Evolutionary conservation across 2,888 invertebrate species (phyloP), one percentile per base, ranked within the genome.

Genomic region (Phasia obesa): DNA sequence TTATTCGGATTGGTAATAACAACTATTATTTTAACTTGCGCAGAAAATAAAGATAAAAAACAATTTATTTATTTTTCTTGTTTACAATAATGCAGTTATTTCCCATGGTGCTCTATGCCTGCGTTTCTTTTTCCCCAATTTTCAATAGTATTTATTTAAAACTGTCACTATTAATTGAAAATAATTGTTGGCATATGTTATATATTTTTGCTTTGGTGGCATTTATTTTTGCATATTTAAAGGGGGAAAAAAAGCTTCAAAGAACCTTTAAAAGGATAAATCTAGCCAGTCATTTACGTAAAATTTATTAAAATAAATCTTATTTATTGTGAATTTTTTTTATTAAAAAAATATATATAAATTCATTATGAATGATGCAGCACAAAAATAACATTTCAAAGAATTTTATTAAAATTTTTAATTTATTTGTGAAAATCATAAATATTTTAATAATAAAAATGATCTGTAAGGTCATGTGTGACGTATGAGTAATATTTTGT

Each of bases 81-180:
- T 17, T 47, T 7, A n/a, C 2, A 47, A 19, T 9, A 17, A 1
- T 17, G 2, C 15, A 47, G 9, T 6, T 17, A 47, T 47, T 47
- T 47, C 0, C 23, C 53, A 53, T 15, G 23, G 35, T 65, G 51
- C 51, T 4, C 6, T 19, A 35, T 23, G n/a, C 55, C 19, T 21
- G 9, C 19, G 7, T 44, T 51, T 27, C 7, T 65, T 21, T 21
- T 13, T 3, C 7, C 19, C 35, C 15, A 27, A 31, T 47, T 42
- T 69, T 77, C 15, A 73, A 53, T 62, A 51, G 38, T 42, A 64
- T 53, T 64, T 74, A 65, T 59, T 65, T 60, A 65, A 73, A 73
- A 67, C 77, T 78, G 74, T 74, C 77, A 67, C 70, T 57, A 71
- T 76, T 83, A 83, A 83, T 83, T 79, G 75, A 71, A 76, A 83